Conservation (phyloP, 2,888 invertebrate genomes). For the Xanthia togata region DNA sequence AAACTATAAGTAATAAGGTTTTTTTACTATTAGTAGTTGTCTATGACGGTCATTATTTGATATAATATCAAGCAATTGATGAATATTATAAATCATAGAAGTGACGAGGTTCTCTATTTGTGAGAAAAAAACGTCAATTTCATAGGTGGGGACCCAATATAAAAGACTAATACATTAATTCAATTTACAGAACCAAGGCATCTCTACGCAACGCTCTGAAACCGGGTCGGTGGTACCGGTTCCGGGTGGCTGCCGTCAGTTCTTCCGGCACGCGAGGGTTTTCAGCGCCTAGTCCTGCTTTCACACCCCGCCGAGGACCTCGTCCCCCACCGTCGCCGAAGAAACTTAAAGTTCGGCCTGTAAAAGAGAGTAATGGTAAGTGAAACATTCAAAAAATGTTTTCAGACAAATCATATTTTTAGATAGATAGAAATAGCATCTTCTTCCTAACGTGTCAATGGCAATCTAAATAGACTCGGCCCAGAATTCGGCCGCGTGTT, state of each 20-base stretch:
- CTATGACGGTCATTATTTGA: too few relatives aligned
- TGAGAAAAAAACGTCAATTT: too few relatives aligned
- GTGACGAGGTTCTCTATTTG: too few relatives aligned
- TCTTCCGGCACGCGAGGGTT: slow-evolving; percentile 93
- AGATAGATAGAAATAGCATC: too few relatives aligned
- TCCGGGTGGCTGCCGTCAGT: slow-evolving; percentile 94
- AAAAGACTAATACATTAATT: background rate
- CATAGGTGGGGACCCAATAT: too few relatives aligned
- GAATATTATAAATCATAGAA: too few relatives aligned
- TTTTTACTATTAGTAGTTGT: too few relatives aligned
- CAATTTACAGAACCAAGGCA: slow-evolving; percentile 84
- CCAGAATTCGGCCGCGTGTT: too few relatives aligned
- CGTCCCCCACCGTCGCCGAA: slow-evolving; percentile 91
- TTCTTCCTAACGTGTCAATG: too few relatives aligned
- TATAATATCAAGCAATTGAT: too few relatives aligned
- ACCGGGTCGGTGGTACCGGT: slow-evolving; percentile 94
- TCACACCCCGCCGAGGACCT: slow-evolving; percentile 90
- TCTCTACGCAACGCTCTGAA: slow-evolving; percentile 90
- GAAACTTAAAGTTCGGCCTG: slow-evolving; percentile 90
- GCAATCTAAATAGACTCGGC: too few relatives aligned
- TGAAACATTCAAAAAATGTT: background rate
- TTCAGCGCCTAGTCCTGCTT: slow-evolving; percentile 91
- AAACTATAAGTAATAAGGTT: too few relatives aligned
- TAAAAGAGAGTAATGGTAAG: slow-evolving; percentile 84
- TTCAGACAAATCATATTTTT: background rate